These are phyloP conservation scores for Drepana arcuata DNA, from an alignment of 1,140 invertebrate species.

Conservation along the genomic window DNA sequence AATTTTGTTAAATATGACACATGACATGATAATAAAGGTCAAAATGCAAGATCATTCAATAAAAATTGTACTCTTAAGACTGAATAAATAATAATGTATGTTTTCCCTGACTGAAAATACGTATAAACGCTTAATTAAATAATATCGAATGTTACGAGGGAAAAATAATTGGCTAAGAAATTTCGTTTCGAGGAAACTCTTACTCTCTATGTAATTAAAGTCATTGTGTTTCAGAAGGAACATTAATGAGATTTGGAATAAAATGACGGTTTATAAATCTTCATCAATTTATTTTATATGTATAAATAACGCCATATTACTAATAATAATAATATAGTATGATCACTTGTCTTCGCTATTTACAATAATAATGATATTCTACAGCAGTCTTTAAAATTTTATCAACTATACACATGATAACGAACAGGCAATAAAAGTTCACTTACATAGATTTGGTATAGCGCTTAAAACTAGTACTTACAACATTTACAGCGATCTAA, in stretches of 20 bases:
- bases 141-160: no score
- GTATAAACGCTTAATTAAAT: no score
- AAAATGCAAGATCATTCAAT: no score
- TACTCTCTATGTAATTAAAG: no score
- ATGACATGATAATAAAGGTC: no score
- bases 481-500: conserved; percentile 60
- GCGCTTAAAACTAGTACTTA: conserved; percentile 65
- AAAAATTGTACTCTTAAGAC: no score
- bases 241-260: conserved; percentile 22
- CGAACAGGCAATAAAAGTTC: conserved; percentile 66
- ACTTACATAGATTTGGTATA: conserved; percentile 69
- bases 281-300: conserved; percentile 49
- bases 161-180: no score
- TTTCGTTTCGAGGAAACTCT: no score
- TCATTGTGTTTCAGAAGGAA: no score
- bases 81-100: no score
- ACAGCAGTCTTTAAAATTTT: conserved; percentile 71
- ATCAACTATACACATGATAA: conserved; percentile 68
- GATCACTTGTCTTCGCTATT: conserved; percentile 68
- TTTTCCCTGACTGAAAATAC: no score
- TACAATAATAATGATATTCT: conserved; percentile 67
- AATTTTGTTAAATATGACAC: no score
- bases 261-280: conserved; percentile 53
- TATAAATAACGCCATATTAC: conserved; percentile 65
- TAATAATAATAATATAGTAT: conserved; percentile 63